Evolutionary conservation across 1,140 invertebrate species (phyloP), one percentile per base, ranked within the genome.

Genomic region (Bombus consobrinus): DNA sequence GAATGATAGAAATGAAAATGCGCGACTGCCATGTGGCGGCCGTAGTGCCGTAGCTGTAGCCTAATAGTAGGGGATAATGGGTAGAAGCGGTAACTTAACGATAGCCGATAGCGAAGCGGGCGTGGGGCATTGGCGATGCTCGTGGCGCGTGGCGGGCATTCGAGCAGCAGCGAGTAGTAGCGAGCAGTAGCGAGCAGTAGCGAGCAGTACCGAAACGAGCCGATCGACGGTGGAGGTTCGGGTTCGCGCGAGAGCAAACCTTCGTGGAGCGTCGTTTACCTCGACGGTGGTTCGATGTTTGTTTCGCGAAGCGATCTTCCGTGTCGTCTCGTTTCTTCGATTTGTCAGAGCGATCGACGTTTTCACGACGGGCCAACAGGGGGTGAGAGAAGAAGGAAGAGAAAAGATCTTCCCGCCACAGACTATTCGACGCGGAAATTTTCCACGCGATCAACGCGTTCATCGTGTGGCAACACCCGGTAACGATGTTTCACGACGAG

Each of bases 91-190:
- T 71, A 64, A 22, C 8, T 22, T 34, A 43, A 73, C 72, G 81
- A 75, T 75, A 75, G 53, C 53, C 39, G 59, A 43, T 62, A 78
- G 59, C 10, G 81, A 64, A 53, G 66, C 73, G 47, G 62, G 39
- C 74, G 87, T 87, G 68, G 87, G 66, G 80, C 62, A 64, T 64
- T 64, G 72, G 66, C 34, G 41, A 13, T 86, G 76, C 68, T 76
- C 66, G 59, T 66, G 64, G 64, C 64, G 84, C 88, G 88, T 87
- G 78, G 85, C 86, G 82, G 8, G 59, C n/a, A 64, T 66, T 81
- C 88, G 89, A 91, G 79, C 47, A 53, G 22, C 25, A 37, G 77
- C 77, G 43, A 74, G 41, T 10, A 73, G 71, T 28, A 66, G 25
- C 87, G 88, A 62, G 59, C 59, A 13, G 59, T n/a, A 53, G 47